These are phyloP conservation scores for Lutjanus argentimaculatus DNA, from an alignment of 2,797 vertebrate species.

Conservation along the genomic window DNA sequence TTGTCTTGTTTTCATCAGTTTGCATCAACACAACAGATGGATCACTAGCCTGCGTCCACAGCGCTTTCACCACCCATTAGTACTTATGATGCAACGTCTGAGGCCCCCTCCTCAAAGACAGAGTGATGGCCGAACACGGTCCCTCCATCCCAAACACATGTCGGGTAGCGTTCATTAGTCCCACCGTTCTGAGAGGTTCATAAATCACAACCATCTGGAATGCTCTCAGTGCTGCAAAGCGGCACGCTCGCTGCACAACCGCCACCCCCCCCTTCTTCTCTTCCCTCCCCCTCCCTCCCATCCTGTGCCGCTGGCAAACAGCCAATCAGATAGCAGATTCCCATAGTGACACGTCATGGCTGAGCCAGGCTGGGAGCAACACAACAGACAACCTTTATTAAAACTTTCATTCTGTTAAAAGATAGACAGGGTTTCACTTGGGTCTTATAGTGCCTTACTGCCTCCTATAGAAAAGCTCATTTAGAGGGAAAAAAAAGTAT, in stretches of 20 bases:
- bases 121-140: constrained; percentile 57
- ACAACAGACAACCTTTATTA: constrained; percentile 32
- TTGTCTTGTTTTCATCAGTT: neutral
- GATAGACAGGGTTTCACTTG: neutral
- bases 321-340: constrained; percentile 65
- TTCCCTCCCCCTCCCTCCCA: neutral
- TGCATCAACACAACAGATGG: neutral
- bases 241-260: neutral
- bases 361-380: constrained; percentile 35
- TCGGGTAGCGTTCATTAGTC: constrained; percentile 69
- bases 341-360: constrained; percentile 24
- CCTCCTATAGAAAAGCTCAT: neutral
- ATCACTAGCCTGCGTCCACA: neutral
- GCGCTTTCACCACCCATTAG: constrained; percentile 34
- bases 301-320: constrained; percentile 46
- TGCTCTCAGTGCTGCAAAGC: constrained; percentile 36
- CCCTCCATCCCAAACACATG: constrained; percentile 69
- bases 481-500: neutral
- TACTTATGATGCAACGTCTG: constrained; percentile 24
- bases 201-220: constrained; percentile 78
- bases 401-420: constrained; percentile 20
- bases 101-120: constrained; percentile 47
- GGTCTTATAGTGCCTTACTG: neutral
- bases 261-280: neutral
- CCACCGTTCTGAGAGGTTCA: constrained; percentile 63